Evolutionary conservation across 2,888 invertebrate species (phyloP), one percentile per base, ranked within the genome.

Genomic region (Halocaridina rubra): DNA sequence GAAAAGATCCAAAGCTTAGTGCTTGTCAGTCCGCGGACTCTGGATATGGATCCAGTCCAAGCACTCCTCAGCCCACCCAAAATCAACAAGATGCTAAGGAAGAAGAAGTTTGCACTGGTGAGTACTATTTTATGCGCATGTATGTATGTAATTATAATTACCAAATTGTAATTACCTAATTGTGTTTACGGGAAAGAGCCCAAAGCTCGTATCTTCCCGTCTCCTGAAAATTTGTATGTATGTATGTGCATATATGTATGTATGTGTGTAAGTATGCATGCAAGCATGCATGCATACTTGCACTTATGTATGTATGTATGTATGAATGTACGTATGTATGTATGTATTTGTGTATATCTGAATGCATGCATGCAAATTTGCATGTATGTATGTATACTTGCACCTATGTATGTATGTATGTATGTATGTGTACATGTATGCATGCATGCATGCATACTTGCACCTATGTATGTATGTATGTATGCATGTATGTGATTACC

Each of bases 1-100:
- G 32, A 19, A 39, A 59, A 39, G 79, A 64, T 3, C 81, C 33
- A 53, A 78, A 76, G 39, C 53, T 85, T 22, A 78, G 69, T 32
- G 79, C 81, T 13, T 85, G 75, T 24, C 84, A 87, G 46, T 87
- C 87, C 29, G 85, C 87, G n/a, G 87, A 87, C 46, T 87, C 87
- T 13, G 87, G 85, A 19, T 87, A 87, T 53, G 87, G 87, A 5
- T 87, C 87, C 7, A 82, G 87, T 29, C 87, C 87, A 13, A 87
- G 81, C 77, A 87, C 85, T 5, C 87, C 87, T 4, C 82, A 75
- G 19, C 81, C 81, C 27, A 77, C 82, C 33, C 27, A 30, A 22
- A 59, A 69, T 27, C 22, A 24, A 13, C 22, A 22, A 7, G 71
- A 76, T 3, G 33, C 24, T 3, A 53, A 77, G 32, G 77, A 71